These are phyloP conservation scores for Sarcophaga rosellei DNA, from an alignment of 2,888 invertebrate genomes.

Conservation along the genomic window DNA sequence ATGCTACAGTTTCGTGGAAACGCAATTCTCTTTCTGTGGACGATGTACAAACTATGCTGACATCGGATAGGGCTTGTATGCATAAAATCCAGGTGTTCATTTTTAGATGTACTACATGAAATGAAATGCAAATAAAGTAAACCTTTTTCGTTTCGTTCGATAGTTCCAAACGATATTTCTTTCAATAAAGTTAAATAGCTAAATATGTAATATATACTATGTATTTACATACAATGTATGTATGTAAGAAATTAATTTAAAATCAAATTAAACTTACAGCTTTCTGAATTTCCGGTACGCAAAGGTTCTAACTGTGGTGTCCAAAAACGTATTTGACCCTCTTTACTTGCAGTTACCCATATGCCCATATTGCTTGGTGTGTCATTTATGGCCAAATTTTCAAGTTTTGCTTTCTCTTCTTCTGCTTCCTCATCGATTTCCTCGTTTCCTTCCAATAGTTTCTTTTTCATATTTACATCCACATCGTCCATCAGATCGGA, in stretches of 20 bases:
- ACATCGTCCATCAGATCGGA: constrained; percentile 71
- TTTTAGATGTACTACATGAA: constrained; percentile 83
- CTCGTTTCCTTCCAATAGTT: constrained; percentile 78
- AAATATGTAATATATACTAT: too few relatives aligned
- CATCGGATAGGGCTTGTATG: constrained; percentile 88
- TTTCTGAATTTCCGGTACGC: constrained; percentile 85
- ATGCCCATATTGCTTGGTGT: constrained; percentile 84
- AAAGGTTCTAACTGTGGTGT: constrained; percentile 86
- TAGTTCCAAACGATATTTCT: too few relatives aligned
- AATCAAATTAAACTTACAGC: constrained; percentile 82
- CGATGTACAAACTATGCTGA: constrained; percentile 88
- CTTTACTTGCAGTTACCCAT: constrained; percentile 89
- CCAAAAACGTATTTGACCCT: constrained; percentile 91
- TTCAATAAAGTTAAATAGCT: too few relatives aligned
- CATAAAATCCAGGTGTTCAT: constrained; percentile 88
- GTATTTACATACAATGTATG: neutral
- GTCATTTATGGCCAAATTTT: constrained; percentile 71
- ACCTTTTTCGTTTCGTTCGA: too few relatives aligned
- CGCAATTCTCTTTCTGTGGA: constrained; percentile 90
- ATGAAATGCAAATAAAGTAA: too few relatives aligned
- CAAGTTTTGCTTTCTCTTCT: constrained; percentile 72
- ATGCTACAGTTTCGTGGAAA: constrained; percentile 90
- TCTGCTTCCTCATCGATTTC: constrained; percentile 81
- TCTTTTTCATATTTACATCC: constrained; percentile 58
- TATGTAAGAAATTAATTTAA: neutral